phyloP scores from a whole-genome alignment of 2,797 vertebrate species.

The Bradypodion ventrale region DNA sequence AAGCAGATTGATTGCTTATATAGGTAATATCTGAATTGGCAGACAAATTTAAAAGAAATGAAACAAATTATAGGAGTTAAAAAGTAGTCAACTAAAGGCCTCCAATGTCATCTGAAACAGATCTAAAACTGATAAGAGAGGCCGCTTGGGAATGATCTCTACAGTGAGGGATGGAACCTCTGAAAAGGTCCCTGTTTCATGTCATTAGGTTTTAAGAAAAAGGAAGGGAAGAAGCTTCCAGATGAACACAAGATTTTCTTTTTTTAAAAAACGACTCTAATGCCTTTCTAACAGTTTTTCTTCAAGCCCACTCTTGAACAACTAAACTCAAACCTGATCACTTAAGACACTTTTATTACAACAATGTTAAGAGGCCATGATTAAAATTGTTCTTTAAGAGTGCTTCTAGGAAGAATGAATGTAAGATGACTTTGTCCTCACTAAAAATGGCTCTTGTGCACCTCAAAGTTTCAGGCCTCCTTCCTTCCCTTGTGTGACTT shows the following conservation, averaged over 20 bases:
- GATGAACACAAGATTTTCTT: too few relatives aligned
- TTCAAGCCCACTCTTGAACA: neutral
- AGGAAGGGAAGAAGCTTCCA: neutral
- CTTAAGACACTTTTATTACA: neutral
- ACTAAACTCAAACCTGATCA: neutral
- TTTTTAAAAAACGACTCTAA: neutral
- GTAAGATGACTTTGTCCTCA: neutral
- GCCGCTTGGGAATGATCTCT: neutral
- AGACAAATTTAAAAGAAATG: too few relatives aligned
- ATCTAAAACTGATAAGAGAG: neutral
- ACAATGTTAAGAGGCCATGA: neutral
- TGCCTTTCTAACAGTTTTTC: neutral
- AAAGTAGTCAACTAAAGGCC: neutral
- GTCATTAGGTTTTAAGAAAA: neutral
- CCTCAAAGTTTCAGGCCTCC: neutral
- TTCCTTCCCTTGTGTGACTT: neutral
- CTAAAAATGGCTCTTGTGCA: neutral
- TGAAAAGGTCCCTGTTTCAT: neutral
- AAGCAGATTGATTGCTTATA: neutral
- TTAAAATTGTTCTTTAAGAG: neutral
- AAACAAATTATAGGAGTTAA: neutral
- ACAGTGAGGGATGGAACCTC: neutral
- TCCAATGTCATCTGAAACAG: neutral
- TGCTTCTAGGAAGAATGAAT: neutral
- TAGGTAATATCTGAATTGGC: too few relatives aligned